These are phyloP conservation scores for Cheilosia vernalis DNA, from an alignment of 2,888 invertebrate species.

Conservation along the genomic window DNA sequence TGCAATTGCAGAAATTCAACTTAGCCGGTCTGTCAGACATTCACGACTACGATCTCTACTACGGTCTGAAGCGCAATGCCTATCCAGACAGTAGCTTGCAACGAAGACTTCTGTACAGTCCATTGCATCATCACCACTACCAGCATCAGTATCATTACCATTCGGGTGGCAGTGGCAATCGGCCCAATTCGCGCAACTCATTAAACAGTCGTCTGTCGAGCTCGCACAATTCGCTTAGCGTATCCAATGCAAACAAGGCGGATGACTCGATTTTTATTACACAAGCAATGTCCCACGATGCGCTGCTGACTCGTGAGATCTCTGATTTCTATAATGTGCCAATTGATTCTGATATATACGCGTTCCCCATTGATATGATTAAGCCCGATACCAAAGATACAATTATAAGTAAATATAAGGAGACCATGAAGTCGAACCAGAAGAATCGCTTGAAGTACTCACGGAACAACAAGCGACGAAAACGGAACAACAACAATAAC, in stretches of 20 bases:
- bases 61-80: constrained; percentile 79
- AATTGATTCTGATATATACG: constrained; percentile 94
- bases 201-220: constrained; percentile 91
- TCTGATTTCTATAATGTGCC: constrained; percentile 94
- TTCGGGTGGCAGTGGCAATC: constrained; percentile 80
- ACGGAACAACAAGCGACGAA: constrained; percentile 80
- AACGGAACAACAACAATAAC: constrained; percentile 82
- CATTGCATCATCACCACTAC: constrained; percentile 81
- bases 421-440: constrained; percentile 78
- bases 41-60: constrained; percentile 82
- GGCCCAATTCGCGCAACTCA: constrained; percentile 91
- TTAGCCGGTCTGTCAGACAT: constrained; percentile 81
- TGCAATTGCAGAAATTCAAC: constrained; percentile 79
- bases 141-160: constrained; percentile 77
- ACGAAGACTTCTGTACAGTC: constrained; percentile 82
- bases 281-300: constrained; percentile 94
- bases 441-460: constrained; percentile 78
- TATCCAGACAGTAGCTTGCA: constrained; percentile 78
- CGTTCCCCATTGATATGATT: constrained; percentile 92
- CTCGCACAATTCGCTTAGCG: constrained; percentile 92
- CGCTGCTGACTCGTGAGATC: constrained; percentile 90
- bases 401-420: constrained; percentile 82
- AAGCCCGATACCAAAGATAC: constrained; percentile 84
- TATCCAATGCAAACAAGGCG: constrained; percentile 88
- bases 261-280: constrained; percentile 95